phyloP scores from a whole-genome alignment of 2,113 vertebrate genomes.

The Hydrolagus affinis region DNA sequence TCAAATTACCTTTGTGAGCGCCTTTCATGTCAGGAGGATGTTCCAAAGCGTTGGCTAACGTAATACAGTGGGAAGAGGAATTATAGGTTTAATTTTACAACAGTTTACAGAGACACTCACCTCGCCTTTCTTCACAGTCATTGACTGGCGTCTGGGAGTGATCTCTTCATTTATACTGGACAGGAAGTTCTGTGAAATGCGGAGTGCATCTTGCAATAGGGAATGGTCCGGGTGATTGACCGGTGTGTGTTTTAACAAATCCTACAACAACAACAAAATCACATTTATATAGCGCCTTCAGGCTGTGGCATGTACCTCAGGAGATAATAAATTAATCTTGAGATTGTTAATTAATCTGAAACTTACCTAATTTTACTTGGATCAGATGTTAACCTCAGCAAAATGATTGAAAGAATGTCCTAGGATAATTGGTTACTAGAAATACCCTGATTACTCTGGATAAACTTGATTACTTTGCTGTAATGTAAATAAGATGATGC shows the following conservation, averaged over 20 bases:
- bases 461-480: neutral
- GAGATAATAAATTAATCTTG: neutral
- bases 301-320: neutral
- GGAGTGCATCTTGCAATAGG: slow-evolving; percentile 78
- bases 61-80: neutral
- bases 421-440: neutral
- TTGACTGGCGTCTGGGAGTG: slow-evolving; percentile 82
- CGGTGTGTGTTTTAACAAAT: slow-evolving; percentile 88
- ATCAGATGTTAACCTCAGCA: neutral
- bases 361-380: neutral
- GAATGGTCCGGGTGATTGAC: slow-evolving; percentile 71
- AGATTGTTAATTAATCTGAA: neutral
- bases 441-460: too few species aligned
- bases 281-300: too few species aligned
- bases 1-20: too few species aligned
- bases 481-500: neutral
- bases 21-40: too few species aligned
- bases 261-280: slow-evolving; percentile 49
- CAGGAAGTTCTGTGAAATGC: slow-evolving; percentile 93
- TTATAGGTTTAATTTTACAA: neutral
- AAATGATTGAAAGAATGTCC: neutral
- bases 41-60: too few species aligned
- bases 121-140: slow-evolving; percentile 92
- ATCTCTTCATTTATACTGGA: slow-evolving; percentile 92
- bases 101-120: slow-evolving; percentile 49